phyloP scores from a whole-genome alignment of 2,113 vertebrate genomes.

The Meleagris gallopavo region DNA sequence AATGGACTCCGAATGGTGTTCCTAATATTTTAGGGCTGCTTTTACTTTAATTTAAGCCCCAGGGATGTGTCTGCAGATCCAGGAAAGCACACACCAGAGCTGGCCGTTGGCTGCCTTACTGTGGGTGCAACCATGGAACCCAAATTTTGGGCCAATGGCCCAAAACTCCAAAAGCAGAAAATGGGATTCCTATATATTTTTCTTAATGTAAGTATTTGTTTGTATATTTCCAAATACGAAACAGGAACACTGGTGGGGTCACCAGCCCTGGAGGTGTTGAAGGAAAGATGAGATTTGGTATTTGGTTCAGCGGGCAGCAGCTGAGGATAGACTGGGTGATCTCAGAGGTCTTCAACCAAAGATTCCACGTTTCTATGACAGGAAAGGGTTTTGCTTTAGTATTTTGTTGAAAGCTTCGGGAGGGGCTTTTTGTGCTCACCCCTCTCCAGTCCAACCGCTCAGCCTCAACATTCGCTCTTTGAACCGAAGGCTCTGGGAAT shows the following conservation, averaged over 20 bases:
- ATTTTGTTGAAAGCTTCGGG: background rate
- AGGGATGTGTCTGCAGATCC: background rate
- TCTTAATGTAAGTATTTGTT: background rate
- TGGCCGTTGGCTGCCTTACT: background rate
- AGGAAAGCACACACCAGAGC: background rate
- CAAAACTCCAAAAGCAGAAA: background rate
- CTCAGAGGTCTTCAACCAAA: too few relatives aligned
- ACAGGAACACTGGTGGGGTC: too few relatives aligned
- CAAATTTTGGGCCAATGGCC: background rate
- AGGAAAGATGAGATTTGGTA: too few relatives aligned
- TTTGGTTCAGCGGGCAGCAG: too few relatives aligned
- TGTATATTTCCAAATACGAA: background rate
- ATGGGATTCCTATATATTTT: background rate
- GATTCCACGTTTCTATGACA: background rate
- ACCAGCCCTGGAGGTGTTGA: too few relatives aligned
- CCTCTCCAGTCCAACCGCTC: background rate
- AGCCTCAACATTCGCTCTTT: background rate
- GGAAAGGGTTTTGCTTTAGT: background rate
- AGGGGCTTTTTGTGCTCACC: background rate
- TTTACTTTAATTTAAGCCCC: constrained; percentile 1
- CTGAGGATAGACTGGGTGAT: too few relatives aligned
- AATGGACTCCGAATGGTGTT: constrained; percentile 30
- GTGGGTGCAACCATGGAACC: background rate
- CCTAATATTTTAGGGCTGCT: background rate
- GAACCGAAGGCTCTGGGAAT: background rate